phyloP scores from a whole-genome alignment of 1,140 invertebrate genomes.

The Augochlora pura region DNA sequence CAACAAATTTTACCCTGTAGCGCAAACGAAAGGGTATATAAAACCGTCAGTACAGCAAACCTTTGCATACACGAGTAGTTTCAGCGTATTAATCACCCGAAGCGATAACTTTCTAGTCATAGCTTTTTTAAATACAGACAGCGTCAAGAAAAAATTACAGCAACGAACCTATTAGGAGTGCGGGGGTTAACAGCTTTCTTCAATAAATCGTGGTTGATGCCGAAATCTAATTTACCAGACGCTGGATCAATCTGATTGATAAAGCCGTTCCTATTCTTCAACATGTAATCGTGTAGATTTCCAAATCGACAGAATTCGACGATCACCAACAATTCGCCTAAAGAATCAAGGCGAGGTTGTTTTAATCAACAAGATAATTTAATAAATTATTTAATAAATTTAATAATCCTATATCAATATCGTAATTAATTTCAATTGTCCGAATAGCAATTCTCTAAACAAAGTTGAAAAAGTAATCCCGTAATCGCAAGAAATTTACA shows the following conservation, averaged over 20 bases:
- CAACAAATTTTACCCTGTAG: conserved; percentile 80
- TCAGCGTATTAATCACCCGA: neutral
- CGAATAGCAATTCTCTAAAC: too few relatives aligned
- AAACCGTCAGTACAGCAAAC: conserved; percentile 64
- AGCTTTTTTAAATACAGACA: too few relatives aligned
- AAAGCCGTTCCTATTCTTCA: conserved; percentile 88
- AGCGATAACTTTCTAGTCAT: too few relatives aligned
- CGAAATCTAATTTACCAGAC: conserved; percentile 85
- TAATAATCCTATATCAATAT: too few relatives aligned
- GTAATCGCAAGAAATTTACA: too few relatives aligned
- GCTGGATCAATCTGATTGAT: conserved; percentile 88
- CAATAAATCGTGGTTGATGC: conserved; percentile 81
- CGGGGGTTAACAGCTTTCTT: conserved; percentile 80
- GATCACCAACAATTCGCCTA: conserved; percentile 93
- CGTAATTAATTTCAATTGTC: too few relatives aligned
- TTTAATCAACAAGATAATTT: too few relatives aligned
- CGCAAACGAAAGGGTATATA: conserved; percentile 59
- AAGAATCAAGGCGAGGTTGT: neutral
- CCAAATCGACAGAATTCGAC: conserved; percentile 97
- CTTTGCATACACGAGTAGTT: conserved; percentile 57
- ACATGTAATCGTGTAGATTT: conserved; percentile 93
- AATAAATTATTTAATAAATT: too few relatives aligned
- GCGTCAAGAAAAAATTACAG: neutral
- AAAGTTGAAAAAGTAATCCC: too few relatives aligned
- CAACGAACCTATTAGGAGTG: conserved; percentile 79